Evolutionary conservation across 64 coral and sea anemone species (phyloP).

Genomic region (Orbicella faveolata): DNA sequence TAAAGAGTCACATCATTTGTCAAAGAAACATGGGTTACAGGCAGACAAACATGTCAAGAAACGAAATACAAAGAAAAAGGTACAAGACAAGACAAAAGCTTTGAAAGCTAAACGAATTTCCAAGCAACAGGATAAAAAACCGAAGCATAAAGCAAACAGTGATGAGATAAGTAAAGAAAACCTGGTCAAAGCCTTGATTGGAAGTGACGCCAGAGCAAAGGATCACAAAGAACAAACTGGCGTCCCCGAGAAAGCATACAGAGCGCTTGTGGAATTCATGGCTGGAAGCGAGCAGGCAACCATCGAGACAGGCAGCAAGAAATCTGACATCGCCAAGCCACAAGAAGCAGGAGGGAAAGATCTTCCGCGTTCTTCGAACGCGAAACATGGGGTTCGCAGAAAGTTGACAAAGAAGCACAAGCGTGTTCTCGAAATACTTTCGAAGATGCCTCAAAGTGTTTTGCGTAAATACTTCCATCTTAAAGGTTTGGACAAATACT

Average conservation of each 20-base stretch:
- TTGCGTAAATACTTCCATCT: constrained; percentile 26
- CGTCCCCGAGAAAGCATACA: constrained; percentile 21
- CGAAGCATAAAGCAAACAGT: background rate
- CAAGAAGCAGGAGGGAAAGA: background rate
- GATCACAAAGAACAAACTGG: background rate
- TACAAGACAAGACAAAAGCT: background rate
- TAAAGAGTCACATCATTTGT: background rate
- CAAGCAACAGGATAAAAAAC: background rate
- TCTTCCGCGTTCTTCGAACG: background rate
- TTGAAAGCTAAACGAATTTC: background rate
- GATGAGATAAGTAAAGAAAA: constrained; percentile 26
- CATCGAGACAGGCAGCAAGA: constrained; percentile 21
- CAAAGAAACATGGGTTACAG: background rate
- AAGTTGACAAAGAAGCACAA: constrained; percentile 28
- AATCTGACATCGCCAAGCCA: constrained; percentile 14
- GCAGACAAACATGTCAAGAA: background rate
- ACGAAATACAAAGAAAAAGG: background rate
- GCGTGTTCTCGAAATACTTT: background rate
- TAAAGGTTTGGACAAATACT: constrained; percentile 43
- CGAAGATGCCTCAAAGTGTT: constrained; percentile 20
- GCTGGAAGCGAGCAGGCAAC: background rate
- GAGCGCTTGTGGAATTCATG: constrained; percentile 1
- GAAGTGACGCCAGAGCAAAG: background rate
- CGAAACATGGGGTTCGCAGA: background rate
- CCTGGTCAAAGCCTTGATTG: constrained; percentile 29